phyloP scores from a whole-genome alignment of 2,113 vertebrate species.

The Syngnathus typhle region DNA sequence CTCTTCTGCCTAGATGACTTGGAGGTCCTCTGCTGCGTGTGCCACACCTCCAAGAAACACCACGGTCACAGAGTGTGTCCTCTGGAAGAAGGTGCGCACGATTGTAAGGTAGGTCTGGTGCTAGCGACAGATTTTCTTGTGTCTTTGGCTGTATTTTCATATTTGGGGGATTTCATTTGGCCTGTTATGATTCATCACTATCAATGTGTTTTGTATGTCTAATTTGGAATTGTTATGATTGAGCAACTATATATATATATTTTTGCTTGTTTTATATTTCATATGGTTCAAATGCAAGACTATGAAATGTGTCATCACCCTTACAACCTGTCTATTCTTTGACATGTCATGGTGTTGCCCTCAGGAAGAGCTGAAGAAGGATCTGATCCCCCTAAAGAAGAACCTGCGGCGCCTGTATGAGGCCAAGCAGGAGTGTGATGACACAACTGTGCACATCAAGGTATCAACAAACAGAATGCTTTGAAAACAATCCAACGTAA shows the following conservation, averaged over 20 bases:
- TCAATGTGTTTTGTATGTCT: background rate
- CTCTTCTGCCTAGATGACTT: constrained; percentile 72
- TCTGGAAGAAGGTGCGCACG: constrained; percentile 69
- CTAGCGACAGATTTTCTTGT: too few species aligned
- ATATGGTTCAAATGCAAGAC: background rate
- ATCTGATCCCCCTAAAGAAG: constrained; percentile 68
- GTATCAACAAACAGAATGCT: constrained; percentile 60
- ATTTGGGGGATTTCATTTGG: too few species aligned
- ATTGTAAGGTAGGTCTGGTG: constrained; percentile 63
- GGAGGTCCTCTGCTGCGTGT: constrained; percentile 72
- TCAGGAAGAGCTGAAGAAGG: constrained; percentile 63
- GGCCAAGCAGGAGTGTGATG: constrained; percentile 73
- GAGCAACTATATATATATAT: too few species aligned
- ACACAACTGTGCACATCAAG: constrained; percentile 73
- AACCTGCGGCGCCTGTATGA: constrained; percentile 68
- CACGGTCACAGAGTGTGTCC: constrained; percentile 70
- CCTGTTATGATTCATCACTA: too few species aligned
- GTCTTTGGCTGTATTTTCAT: too few species aligned
- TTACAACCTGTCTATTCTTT: background rate
- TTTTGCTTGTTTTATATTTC: background rate
- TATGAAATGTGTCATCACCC: background rate
- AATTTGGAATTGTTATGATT: background rate
- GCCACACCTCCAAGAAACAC: constrained; percentile 74
- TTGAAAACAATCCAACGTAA: background rate
- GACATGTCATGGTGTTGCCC: background rate